Conservation (phyloP, 2,113 vertebrate genomes). For the Amphiprion percula region DNA sequence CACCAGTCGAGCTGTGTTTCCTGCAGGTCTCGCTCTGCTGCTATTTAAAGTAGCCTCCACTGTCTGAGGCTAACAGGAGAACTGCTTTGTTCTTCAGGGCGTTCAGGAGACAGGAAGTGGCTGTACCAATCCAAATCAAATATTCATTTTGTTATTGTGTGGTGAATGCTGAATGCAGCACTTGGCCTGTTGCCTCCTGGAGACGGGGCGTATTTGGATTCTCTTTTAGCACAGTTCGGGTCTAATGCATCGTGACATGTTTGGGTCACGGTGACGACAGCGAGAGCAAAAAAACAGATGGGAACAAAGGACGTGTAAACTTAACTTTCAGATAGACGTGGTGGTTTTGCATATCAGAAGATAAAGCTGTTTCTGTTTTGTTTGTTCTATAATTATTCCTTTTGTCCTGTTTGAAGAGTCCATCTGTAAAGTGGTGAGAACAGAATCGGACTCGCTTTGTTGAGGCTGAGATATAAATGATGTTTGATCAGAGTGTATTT, state of each 20-base stretch:
- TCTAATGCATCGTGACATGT: slow-evolving; percentile 65
- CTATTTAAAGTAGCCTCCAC: slow-evolving; percentile 55
- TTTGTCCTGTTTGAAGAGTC: slow-evolving; percentile 3
- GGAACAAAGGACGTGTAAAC: background rate
- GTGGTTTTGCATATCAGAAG: background rate
- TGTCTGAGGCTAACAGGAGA: slow-evolving; percentile 45
- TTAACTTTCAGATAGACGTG: background rate
- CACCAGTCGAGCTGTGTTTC: slow-evolving; percentile 20
- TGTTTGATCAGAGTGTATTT: background rate
- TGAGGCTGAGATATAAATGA: background rate
- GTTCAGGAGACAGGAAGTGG: slow-evolving; percentile 62
- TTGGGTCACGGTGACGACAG: slow-evolving; percentile 61
- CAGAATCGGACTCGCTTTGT: background rate
- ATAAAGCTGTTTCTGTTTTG: background rate
- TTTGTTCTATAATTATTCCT: background rate
- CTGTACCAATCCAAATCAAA: slow-evolving; percentile 68
- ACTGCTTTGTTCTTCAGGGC: slow-evolving; percentile 64
- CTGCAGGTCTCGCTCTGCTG: slow-evolving; percentile 20
- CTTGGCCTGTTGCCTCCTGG: slow-evolving; percentile 58
- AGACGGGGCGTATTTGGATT: slow-evolving; percentile 46
- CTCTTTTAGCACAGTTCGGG: slow-evolving; percentile 44
- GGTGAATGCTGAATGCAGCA: slow-evolving; percentile 46
- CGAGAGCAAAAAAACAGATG: background rate
- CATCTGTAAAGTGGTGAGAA: background rate
- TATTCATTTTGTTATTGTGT: slow-evolving; percentile 80